Base-by-base conservation (phyloP, 2,888 invertebrate genomes). In the Epinotia nisella region DNA sequence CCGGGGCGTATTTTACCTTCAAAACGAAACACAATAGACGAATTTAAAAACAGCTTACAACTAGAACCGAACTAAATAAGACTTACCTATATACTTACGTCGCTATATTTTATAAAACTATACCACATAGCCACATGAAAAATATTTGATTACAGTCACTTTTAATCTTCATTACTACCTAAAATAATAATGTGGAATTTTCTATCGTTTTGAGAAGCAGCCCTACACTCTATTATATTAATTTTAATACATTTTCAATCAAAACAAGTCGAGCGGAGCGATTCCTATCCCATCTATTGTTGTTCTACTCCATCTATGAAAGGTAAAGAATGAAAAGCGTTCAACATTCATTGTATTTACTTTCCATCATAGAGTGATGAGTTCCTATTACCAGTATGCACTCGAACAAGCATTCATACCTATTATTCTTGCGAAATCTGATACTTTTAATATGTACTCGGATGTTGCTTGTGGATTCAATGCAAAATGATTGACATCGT, bases 341-440 rank as follows among this genome's bases (percentile, higher is more conserved):
- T 45, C 59, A 67, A 41, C 19, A n/a, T 62, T 60, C 64, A 70
- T 58, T 60, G 41, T 71, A 53, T 66, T 61, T 71, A 21, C 45
- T 71, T 60, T 71, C 66, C 60, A 55, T 67, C 45, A 71, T 39
- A 35, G n/a, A 66, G 66, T 61, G 55, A 55, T 71, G 45, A 55
- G 59, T 55, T 60, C 21, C 60, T 60, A 29, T 60, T 66, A 65
- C 11, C 21, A 13, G 39, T 29, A 61, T 58, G 49, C 58, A 49
- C 51, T 41, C 15, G 17, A 53, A 51, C 21, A 71, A 65, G 15
- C 24, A 39, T 19, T 59, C 56, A 24, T 51, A n/a, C n/a, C 39
- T 71, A 56, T 65, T 51, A 39, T 51, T 41, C 51, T 39, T 53
- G 51, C 17, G 65, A 29, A 65, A 59, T 51, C n/a, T 49, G n/a